Evolutionary conservation across 2,797 vertebrate genomes (phyloP), one percentile per base, ranked within the genome.

Genomic region (Anabacerthia variegaticeps): DNA sequence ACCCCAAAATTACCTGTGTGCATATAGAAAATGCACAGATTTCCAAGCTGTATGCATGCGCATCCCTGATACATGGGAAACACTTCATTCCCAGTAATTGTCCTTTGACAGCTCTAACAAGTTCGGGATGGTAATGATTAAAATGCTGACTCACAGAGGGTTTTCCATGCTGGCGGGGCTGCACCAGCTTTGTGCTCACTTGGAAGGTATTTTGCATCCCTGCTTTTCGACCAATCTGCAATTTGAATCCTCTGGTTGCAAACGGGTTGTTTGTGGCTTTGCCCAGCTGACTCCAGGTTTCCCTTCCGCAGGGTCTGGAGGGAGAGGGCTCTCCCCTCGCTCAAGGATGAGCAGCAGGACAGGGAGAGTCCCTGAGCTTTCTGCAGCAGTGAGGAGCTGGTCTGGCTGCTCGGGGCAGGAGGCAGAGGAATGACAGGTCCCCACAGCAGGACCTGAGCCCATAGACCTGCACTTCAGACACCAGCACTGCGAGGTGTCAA

Each of bases 151-250:
- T 97, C 93, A 91, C 54, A 78, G 93, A 91, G 62, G 87, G 79
- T 93, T 96, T 95, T 90, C 82, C 85, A 4, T 51, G 94, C 93
- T 92, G 96, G 95, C 75, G 23, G 94, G 85, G 66, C 90, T 92
- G 48, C 87, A 92, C 81, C 88, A 89, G 87, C 82, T 94, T 89
- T 94, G 79, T 69, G 89, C 92, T 96, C 96, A 95, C 93, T 95
- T 94, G 96, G 83, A 88, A 68, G 94, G 82, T 92, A 96, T 98
- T 97, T 97, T 92, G 91, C 92, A 94, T 97, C 95, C 88, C 95
- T 95, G 78, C 89, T 89, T 95, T 95, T 88, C 65, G 74, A 94
- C 94, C 89, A 61, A 94, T 49, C 74, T 92, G 92, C 95, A 93
- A 92, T 96, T 96, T 96, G 95, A 97, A 94, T 92, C 94, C 86